Conservation (phyloP, 30 jellyfish, hydroid and myxozoan species). For the Pelagia noctiluca region DNA sequence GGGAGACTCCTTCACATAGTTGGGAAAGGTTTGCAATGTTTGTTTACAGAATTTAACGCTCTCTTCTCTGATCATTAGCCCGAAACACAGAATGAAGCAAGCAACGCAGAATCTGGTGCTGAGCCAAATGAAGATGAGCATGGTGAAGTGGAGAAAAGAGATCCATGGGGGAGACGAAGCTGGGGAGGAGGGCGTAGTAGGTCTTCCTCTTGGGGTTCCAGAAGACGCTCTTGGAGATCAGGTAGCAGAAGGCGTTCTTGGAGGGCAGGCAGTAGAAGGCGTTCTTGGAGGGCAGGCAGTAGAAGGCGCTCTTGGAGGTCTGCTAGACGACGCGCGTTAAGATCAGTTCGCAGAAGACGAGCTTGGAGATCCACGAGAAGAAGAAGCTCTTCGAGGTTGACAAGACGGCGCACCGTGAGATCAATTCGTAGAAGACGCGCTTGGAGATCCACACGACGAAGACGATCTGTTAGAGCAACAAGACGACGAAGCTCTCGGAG, state of each 20-base stretch:
- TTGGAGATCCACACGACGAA: conserved; percentile 5
- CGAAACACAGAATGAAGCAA: background rate
- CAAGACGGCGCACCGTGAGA: background rate
- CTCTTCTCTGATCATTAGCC: too few species aligned
- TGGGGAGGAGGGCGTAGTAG: conserved; percentile 9
- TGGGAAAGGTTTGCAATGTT: too few species aligned
- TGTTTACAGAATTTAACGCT: too few species aligned
- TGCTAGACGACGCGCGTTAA: background rate
- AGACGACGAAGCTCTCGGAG: conserved; percentile 4
- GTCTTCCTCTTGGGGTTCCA: background rate
- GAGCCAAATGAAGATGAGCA: background rate
- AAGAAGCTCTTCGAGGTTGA: background rate
- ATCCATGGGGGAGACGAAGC: conserved; percentile 17
- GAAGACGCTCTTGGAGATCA: conserved; percentile 7
- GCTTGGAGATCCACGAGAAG: conserved; percentile 2
- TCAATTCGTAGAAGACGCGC: background rate
- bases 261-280: conserved; percentile 1
- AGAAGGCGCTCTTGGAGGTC: conserved; percentile 1
- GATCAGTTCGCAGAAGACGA: too few species aligned
- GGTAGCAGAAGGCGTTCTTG: background rate
- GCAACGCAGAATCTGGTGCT: background rate
- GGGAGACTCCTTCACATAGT: too few species aligned
- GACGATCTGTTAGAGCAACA: background rate
- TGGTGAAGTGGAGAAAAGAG: background rate
- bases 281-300: conserved; percentile 8